Base-by-base conservation (phyloP, 2,113 vertebrate species). In the Castor canadensis region DNA sequence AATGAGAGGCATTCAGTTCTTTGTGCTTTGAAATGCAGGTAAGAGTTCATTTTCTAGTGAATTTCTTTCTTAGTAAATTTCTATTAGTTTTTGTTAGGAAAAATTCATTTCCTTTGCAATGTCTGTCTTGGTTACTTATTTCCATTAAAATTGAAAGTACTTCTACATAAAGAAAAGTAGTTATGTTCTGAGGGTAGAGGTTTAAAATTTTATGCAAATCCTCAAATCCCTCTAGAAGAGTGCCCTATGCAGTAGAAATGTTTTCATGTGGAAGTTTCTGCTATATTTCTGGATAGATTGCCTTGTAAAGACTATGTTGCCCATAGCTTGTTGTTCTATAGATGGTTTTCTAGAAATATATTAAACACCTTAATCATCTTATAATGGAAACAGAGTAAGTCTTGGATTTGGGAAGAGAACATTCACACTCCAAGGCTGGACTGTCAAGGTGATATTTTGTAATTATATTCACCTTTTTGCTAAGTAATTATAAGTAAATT, bases 51-150 rank as follows among this genome's bases (percentile, higher is more conserved):
- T 96, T 94, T 67, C 40, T 85, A 94, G 2, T 52, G 22, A 12
- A n/a, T 95, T 88, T 60, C 11, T 88, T 91, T 95, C 62, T 93
- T 89, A 79, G 89, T 82, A 19, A 66, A 84, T 60, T 30, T 95
- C 30, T 85, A 77, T 83, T 89, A 67, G 52, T 89, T 92, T 96
- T 96, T 92, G 62, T 79, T 89, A 95, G 69, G 11, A 89, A 96
- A 95, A 58, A 73, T 89, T 95, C 45, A 95, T 96, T 95, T 92
- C n/a, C 49, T 93, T 52, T 66, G 73, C 83, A 89, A 45, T 93
- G 35, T 83, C 30, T 95, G 67, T 94, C 87, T 94, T 95, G 81
- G 80, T 93, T 95, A 52, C 66, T 90, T 84, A 66, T 80, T 90
- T 96, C 22, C 47, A 85, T 76, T 95, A 85, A 80, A 85, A 82